Base-by-base conservation (phyloP, 2,113 vertebrate genomes). In the Glaucidium brasilianum region DNA sequence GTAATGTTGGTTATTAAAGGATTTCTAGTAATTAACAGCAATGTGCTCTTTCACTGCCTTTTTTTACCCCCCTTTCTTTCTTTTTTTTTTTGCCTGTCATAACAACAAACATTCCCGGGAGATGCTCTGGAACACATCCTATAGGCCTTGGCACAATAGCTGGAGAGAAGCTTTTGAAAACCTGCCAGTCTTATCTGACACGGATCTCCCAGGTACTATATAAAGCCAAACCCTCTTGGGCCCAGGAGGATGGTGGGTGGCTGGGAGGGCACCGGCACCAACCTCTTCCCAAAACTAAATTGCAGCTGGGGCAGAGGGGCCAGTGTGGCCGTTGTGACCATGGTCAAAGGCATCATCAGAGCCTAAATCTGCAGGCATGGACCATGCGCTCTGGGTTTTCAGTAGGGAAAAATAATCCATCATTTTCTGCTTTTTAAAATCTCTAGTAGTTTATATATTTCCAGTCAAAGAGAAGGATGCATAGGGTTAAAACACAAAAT, bases 1-100 rank as follows among this genome's bases (percentile, higher is more conserved):
- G 95, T 97, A 97, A 98, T 98, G 95, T 78, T 87, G 94, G 96
- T 94, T 90, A 98, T 98, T 98, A 98, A 97, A 95, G 97, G 97
- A 97, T 98, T 98, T 95, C 90, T 92, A 63, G 88, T 96, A 75
- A 97, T 97, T 98, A 98, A 92, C 94, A 94, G 96, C 75, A 77
- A 84, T 88, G 95, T 94, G 93, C 86, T 90, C 91, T 95, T 95
- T 87, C 85, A 66, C 88, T 95, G 92, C 75, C 22, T 66, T 60
- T 66, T 3, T 0, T 4, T n/a, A n/a, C 2, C 8, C 2, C 2
- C 56, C 13, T 3, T 26, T 8, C 9, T 32, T 6, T 10, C 41
- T 74, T 47, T 58, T 58, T 49, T 37, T 19, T 35, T 83, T 58
- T 19, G 63, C 58, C 66, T 78, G 69, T 92, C 88, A 93, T 94